Base-by-base conservation (phyloP, 2,888 invertebrate genomes). In the Stomorhina lunata region DNA sequence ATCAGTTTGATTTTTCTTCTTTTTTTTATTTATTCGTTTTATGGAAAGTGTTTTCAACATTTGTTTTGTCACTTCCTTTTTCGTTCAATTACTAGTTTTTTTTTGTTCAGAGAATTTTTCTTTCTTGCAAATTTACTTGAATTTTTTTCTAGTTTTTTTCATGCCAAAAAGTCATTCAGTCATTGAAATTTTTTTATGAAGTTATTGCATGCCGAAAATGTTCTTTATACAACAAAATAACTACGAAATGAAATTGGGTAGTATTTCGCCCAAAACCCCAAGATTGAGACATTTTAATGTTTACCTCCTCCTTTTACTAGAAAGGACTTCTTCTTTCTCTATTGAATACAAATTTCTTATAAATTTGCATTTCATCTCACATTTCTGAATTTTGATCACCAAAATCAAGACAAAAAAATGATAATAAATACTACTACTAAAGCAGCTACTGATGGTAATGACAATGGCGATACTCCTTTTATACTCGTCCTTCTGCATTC, bases 41-140 rank as follows among this genome's bases (percentile, higher is more conserved):
- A 53, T 55, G 48, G 68, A 61, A 66, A 81, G 68, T 63, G 66
- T 77, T 72, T 81, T 68, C 43, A 77, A 55, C 48, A 81, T 81
- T 81, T 81, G 32, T 53, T 76, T 71, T 59, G 40, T 34, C 69
- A 63, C 57, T 66, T 59, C 27, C 57, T 65, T 29, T 59, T 25
- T 55, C 15, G 29, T n/a, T n/a, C n/a, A n/a, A n/a, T 12, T 68
- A 29, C 53, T 45, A 53, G 1, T 25, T 3, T 15, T 17, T 80
- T 50, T 32, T 45, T 27, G 45, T 55, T 10, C n/a, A 15, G 12
- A 57, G 17, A 12, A 69, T 20, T 43, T 63, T 45, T 40, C 45
- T 22, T 32, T 34, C 53, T 55, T 65, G 27, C 7, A 43, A 34
- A 53, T 53, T 65, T 55, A 20, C 45, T 66, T 61, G 22, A 2